Evolutionary conservation across 2,113 vertebrate species (phyloP), one percentile per base, ranked within the genome.

Genomic region (Willisornis vidua): DNA sequence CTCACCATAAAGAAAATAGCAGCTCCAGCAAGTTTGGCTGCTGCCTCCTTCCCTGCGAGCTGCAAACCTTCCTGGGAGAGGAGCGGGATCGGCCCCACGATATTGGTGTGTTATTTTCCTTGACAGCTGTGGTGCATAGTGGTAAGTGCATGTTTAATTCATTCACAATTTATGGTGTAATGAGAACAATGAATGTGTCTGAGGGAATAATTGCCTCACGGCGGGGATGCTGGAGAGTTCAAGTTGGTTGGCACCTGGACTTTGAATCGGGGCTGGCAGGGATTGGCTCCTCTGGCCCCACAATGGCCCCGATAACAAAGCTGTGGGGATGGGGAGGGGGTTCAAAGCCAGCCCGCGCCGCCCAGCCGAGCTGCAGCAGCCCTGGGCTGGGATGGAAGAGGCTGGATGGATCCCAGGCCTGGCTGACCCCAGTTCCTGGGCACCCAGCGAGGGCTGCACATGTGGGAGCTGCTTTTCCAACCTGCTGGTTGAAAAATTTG

Each of bases 101-200:
- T 92, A 94, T 91, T 91, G 59, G 61, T 90, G 88, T 37, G 91
- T 90, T 87, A 90, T 95, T 96, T 96, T 88, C 90, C 93, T 87
- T 96, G 93, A 95, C 87, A 94, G 95, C 92, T 95, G 93, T 85
- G 87, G 91, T 92, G 87, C 79, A 90, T 22, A 82, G 92, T 58
- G 63, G 85, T 94, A 94, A 92, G 93, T 73, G 87, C 54, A 72
- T 87, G 93, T 96, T 96, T 91, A 93, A 96, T 96, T 94, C 85
- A 85, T 87, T 93, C 89, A 88, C 89, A 94, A 67, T 83, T 95
- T 94, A 87, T 91, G 95, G 81, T 76, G 89, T 58, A 89, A 94
- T 45, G 89, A 95, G 96, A 96, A 96, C 90, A 92, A 91, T 89
- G 87, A 43, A 81, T 80, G 89, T 39, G 63, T 93, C 91, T 87